phyloP scores from a whole-genome alignment of 2,113 vertebrate genomes.

The Polyodon spathula region DNA sequence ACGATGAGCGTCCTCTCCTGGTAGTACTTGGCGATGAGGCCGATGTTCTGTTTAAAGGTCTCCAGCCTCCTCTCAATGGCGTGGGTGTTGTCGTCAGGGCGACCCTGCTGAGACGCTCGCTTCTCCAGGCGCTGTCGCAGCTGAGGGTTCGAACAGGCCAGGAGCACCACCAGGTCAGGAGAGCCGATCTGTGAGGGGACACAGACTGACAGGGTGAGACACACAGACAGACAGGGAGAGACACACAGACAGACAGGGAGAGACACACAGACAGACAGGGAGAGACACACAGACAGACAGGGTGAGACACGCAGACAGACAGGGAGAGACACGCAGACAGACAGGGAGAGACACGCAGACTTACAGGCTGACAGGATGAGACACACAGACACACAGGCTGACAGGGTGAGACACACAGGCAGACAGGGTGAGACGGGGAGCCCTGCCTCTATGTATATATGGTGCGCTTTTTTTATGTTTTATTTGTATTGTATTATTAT shows the following conservation, averaged over 20 bases:
- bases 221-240: neutral
- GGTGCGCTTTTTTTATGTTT: too few relatives aligned
- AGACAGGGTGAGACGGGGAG: too few relatives aligned
- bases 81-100: constrained; percentile 45
- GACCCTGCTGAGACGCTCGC: constrained; percentile 43
- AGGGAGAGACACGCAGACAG: too few relatives aligned
- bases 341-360: too few relatives aligned
- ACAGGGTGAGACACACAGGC: too few relatives aligned
- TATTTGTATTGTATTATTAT: too few relatives aligned
- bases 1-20: constrained; percentile 45
- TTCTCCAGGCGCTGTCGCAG: constrained; percentile 47
- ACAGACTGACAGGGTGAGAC: neutral
- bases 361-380: too few relatives aligned
- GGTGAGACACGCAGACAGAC: too few relatives aligned
- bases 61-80: constrained; percentile 47
- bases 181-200: constrained; percentile 40
- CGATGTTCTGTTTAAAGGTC: constrained; percentile 50
- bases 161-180: constrained; percentile 47
- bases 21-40: constrained; percentile 52
- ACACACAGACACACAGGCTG: too few relatives aligned
- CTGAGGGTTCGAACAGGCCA: constrained; percentile 49
- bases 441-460: too few relatives aligned
- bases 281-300: too few relatives aligned
- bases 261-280: neutral
- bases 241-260: neutral